Percentiles rank a stretch among this genome's conserved stretches.
Evolutionary conservation across 2,888 invertebrate species (phyloP).

Genomic region (Dione juno): DNA sequence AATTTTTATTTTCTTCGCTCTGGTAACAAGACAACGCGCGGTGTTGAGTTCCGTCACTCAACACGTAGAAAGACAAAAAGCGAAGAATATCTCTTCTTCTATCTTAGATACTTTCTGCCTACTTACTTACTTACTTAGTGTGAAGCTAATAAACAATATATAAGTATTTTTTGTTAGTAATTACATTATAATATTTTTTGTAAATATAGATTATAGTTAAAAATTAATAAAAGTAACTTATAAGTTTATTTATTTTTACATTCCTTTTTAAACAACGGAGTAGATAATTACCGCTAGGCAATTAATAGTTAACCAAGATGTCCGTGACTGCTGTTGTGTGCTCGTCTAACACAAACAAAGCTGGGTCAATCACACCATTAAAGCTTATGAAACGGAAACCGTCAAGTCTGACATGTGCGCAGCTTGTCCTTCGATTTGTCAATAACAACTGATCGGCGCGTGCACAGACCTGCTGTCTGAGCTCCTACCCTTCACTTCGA

Average conservation of each 20-base stretch:
- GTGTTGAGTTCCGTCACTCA: no score
- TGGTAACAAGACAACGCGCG: no score
- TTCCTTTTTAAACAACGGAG: slow-evolving; percentile 43
- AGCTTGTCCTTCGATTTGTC: slow-evolving; percentile 73
- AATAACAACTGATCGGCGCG: slow-evolving; percentile 67
- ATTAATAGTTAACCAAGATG: slow-evolving; percentile 75
- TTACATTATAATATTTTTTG: no score
- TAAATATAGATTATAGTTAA: no score
- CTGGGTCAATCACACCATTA: slow-evolving; percentile 81
- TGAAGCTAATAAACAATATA: no score
- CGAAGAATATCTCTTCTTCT: no score
- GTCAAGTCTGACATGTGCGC: slow-evolving; percentile 72
- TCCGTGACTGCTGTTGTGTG: slow-evolving; percentile 74
- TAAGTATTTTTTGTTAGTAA: background rate
- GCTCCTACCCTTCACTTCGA: slow-evolving; percentile 30
- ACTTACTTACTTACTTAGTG: no score
- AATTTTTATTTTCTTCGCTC: no score
- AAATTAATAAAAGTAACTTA: no score
- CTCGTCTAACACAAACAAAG: slow-evolving; percentile 77
- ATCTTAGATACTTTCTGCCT: no score
- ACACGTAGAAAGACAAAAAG: no score
- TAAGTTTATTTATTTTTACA: slow-evolving; percentile 11
- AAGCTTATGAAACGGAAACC: slow-evolving; percentile 82
- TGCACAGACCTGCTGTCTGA: slow-evolving; percentile 57
- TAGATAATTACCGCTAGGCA: slow-evolving; percentile 56